Percentiles rank a stretch among this genome's conserved stretches.
These are phyloP conservation scores for Taenioides sp. DNA, from an alignment of 2,797 vertebrate genomes.

Conservation along the genomic window DNA sequence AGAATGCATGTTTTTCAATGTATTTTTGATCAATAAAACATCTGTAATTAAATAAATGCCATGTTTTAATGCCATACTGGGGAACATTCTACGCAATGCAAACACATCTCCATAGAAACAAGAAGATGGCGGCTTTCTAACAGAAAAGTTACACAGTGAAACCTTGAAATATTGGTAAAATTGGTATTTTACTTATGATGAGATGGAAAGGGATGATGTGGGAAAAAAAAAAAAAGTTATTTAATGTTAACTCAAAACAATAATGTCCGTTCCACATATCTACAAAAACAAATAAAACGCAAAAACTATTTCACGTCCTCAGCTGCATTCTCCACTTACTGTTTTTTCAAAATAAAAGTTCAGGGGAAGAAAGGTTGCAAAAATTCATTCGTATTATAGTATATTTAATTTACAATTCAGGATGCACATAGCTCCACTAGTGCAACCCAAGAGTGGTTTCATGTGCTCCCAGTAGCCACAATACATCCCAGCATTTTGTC, in stretches of 20 bases:
- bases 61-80: no score
- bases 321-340: conserved; percentile 63
- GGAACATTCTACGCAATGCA: no score
- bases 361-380: conserved; percentile 14
- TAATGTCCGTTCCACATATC: conserved; percentile 64
- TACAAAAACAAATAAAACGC: conserved; percentile 50
- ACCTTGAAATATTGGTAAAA: background rate
- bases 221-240: conserved; percentile 51
- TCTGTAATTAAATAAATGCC: no score
- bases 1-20: no score
- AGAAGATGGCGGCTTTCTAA: no score
- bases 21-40: no score
- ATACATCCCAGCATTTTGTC: background rate
- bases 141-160: no score
- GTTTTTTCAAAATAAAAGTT: conserved; percentile 49
- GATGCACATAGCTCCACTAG: conserved; percentile 55
- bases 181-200: background rate
- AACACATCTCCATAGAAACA: no score
- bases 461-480: conserved; percentile 42
- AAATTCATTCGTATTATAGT: conserved; percentile 33
- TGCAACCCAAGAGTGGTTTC: conserved; percentile 52
- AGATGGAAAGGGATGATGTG: conserved; percentile 13
- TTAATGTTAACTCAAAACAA: conserved; percentile 72
- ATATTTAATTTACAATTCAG: conserved; percentile 35
- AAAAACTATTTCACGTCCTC: conserved; percentile 67